Evolutionary conservation across 2,113 vertebrate genomes (phyloP).

Genomic region (Tragelaphus imberbis): DNA sequence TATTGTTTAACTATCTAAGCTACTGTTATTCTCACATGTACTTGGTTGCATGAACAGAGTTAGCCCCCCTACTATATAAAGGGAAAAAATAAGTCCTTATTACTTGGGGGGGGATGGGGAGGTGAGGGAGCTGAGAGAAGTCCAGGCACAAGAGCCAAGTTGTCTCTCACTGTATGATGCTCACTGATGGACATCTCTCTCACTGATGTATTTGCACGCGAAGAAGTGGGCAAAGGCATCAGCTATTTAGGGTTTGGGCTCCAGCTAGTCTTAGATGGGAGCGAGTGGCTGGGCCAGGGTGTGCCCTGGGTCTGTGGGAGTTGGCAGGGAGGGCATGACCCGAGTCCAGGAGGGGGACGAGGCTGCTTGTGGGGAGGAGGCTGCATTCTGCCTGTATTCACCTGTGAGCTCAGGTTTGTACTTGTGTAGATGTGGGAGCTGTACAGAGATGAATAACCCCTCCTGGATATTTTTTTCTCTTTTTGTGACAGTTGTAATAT

Average conservation of each 20-base stretch:
- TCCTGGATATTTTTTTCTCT: not conserved
- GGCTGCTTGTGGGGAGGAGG: not conserved
- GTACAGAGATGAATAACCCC: not conserved
- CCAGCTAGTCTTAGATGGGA: not conserved
- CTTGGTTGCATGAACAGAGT: not conserved
- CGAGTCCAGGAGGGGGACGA: not conserved
- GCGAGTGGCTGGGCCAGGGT: rapidly evolving
- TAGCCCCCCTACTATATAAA: not conserved
- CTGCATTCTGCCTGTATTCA: not conserved
- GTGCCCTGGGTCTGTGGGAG: not conserved
- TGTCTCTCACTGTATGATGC: not conserved
- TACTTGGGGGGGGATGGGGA: rapidly evolving
- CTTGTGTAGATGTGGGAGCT: not conserved
- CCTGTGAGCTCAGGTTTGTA: not conserved
- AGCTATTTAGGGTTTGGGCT: not conserved
- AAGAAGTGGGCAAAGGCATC: no score
- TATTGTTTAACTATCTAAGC: not conserved
- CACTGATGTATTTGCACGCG: not conserved
- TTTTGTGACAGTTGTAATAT: not conserved
- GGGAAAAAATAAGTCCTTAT: not conserved
- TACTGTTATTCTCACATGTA: not conserved
- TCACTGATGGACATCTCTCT: no score
- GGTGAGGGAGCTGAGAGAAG: not conserved
- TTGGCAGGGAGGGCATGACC: rapidly evolving
- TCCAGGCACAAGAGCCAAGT: not conserved